Evolutionary conservation across 2,888 invertebrate species (phyloP).

Genomic region (Chydorus sphaericus): DNA sequence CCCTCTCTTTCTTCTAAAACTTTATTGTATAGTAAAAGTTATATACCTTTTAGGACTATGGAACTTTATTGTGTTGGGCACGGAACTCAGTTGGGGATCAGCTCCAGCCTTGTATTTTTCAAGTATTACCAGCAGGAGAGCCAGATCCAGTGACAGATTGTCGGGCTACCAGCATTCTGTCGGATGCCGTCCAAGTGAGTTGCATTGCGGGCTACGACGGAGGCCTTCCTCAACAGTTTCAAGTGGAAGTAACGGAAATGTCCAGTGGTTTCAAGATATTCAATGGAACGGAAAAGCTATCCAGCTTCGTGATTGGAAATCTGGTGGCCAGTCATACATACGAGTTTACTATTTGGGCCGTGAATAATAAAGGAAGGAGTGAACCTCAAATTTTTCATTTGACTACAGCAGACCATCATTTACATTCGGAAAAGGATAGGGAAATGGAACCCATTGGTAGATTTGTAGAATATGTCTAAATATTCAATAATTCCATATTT

Average conservation of each 20-base stretch:
- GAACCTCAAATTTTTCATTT: conserved; percentile 10
- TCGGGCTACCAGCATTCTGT: conserved; percentile 68
- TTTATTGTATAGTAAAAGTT: conserved; percentile 76
- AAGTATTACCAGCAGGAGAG: conserved; percentile 82
- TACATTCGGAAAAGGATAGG: neutral
- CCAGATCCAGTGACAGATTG: conserved; percentile 87
- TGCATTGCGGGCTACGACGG: conserved; percentile 83
- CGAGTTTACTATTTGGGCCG: conserved; percentile 8
- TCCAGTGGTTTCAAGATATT: conserved; percentile 27
- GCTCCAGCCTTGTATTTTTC: conserved; percentile 73
- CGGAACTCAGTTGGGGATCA: conserved; percentile 70
- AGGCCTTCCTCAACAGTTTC: conserved; percentile 69
- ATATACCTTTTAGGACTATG: conserved; percentile 77
- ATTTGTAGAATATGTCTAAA: neutral
- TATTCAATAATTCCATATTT: neutral
- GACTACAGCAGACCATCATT: too few relatives aligned
- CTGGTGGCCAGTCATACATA: conserved; percentile 36
- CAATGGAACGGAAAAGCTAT: conserved; percentile 1
- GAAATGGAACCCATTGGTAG: neutral
- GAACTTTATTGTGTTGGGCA: conserved; percentile 73
- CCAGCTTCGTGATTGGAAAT: conserved; percentile 1
- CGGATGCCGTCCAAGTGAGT: conserved; percentile 63
- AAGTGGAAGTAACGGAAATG: conserved; percentile 52
- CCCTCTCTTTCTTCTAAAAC: conserved; percentile 36
- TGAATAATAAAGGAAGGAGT: conserved; percentile 10